phyloP scores from a whole-genome alignment of 2,888 invertebrate genomes.

The Alentia gelatinosa region DNA sequence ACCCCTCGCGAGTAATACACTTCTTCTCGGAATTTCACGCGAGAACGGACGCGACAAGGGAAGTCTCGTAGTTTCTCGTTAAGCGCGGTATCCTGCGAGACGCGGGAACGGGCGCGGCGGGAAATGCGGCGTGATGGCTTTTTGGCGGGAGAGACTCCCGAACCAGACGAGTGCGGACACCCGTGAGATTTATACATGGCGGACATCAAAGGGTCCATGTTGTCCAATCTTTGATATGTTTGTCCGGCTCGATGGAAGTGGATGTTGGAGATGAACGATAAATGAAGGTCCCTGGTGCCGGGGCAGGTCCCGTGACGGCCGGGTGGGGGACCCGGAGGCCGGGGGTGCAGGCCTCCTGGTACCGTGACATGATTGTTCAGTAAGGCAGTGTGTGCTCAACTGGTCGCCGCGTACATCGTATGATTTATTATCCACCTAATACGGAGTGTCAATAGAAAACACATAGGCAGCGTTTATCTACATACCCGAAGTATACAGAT shows the following conservation, averaged over 20 bases:
- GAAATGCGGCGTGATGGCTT: conserved; percentile 8
- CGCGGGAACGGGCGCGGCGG: not conserved
- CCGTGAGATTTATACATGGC: conserved; percentile 5
- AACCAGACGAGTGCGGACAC: not conserved
- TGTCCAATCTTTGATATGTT: conserved; percentile 3
- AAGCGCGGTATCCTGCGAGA: not conserved
- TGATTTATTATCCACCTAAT: too few species aligned
- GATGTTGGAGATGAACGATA: not conserved
- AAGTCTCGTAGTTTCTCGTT: conserved; percentile 45
- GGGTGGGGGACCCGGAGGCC: not conserved
- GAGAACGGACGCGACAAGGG: conserved; percentile 17
- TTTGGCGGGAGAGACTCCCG: not conserved
- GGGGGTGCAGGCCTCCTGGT: not conserved
- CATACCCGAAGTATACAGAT: too few species aligned
- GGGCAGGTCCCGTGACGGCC: not conserved
- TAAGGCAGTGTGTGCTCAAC: not conserved
- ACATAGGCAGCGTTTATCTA: too few species aligned
- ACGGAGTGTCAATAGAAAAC: too few species aligned
- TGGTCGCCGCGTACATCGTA: not conserved
- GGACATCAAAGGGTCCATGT: not conserved
- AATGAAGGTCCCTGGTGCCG: not conserved
- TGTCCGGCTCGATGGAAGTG: not conserved
- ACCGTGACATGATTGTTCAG: not conserved
- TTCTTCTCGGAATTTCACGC: conserved; percentile 38
- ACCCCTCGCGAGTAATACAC: not conserved